A percentile compares a stretch with the other conserved stretches of the same genome.
Evolutionary conservation across 2,797 vertebrate genomes (phyloP).

Genomic region (Lacerta agilis): DNA sequence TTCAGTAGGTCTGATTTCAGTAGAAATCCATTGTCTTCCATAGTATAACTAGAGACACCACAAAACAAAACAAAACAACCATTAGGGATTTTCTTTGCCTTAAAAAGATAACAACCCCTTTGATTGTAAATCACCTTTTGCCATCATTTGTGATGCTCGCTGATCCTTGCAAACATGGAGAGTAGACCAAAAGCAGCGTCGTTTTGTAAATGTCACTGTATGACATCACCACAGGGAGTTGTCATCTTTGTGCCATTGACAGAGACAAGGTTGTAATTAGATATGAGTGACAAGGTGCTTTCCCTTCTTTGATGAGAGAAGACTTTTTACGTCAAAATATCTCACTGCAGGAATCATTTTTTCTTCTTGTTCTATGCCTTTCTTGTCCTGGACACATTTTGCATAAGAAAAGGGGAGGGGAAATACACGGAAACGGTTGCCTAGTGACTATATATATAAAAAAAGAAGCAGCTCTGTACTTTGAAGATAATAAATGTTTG

Average conservation of each 20-base stretch:
- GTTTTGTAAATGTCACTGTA: slow-evolving; percentile 53
- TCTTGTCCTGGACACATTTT: slow-evolving; percentile 68
- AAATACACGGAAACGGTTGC: slow-evolving; percentile 55
- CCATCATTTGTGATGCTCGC: slow-evolving; percentile 19
- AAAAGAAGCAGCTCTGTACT: slow-evolving; percentile 58
- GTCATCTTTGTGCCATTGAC: slow-evolving; percentile 48
- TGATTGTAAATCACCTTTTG: slow-evolving; percentile 52
- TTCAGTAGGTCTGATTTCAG: too few relatives aligned
- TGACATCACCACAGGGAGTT: slow-evolving; percentile 61
- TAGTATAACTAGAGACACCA: too few relatives aligned
- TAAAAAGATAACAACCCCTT: slow-evolving; percentile 32
- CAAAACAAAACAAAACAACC: too few relatives aligned
- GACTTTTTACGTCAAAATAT: slow-evolving; percentile 75
- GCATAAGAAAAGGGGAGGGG: slow-evolving; percentile 62
- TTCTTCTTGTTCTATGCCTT: slow-evolving; percentile 56
- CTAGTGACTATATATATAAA: slow-evolving; percentile 61
- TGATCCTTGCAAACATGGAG: slow-evolving; percentile 36
- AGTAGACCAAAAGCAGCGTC: slow-evolving; percentile 31
- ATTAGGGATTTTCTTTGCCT: slow-evolving; percentile 45
- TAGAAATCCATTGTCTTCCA: too few relatives aligned
- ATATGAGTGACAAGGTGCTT: slow-evolving; percentile 73
- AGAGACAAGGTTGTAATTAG: slow-evolving; percentile 69
- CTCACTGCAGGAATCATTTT: slow-evolving; percentile 67
- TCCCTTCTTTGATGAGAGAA: slow-evolving; percentile 71
- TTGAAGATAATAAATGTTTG: slow-evolving; percentile 57